These are phyloP conservation scores for Mycetomoellerius zeteki DNA, from an alignment of 1,140 invertebrate species.

Conservation along the genomic window DNA sequence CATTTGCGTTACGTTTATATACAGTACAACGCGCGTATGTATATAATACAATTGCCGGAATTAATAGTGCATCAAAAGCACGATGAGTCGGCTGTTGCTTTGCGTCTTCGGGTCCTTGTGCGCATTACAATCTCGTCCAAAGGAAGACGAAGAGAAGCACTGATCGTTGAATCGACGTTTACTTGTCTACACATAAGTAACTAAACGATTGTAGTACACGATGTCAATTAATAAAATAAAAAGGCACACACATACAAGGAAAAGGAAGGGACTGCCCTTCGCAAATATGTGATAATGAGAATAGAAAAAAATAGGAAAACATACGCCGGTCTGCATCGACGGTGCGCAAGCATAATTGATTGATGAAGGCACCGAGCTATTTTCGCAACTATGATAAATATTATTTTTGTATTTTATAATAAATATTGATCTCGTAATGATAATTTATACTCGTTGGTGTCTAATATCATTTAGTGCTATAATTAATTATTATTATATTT, in stretches of 20 bases:
- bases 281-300: not conserved
- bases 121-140: not conserved
- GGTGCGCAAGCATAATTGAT: constrained; percentile 12
- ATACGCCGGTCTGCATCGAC: constrained; percentile 32
- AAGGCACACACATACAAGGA: constrained; percentile 3
- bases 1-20: not conserved
- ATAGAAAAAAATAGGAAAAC: not conserved
- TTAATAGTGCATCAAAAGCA: not conserved
- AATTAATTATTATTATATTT: constrained; percentile 15
- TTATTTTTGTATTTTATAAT: not conserved
- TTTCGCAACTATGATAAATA: not conserved
- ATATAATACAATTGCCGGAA: constrained; percentile 2
- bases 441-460: not conserved
- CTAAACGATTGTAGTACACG: not conserved
- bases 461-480: not conserved
- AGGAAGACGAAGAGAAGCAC: constrained; percentile 1
- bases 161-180: constrained; percentile 52
- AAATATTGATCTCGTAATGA: constrained; percentile 19
- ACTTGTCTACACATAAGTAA: not conserved
- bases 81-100: constrained; percentile 1
- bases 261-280: not conserved
- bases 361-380: not conserved
- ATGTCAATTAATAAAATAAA: constrained; percentile 25
- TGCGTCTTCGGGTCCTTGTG: constrained; percentile 15
- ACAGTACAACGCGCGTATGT: constrained; percentile 7